phyloP scores from a whole-genome alignment of 2,113 vertebrate species.

The Rhodinocichla rosea region DNA sequence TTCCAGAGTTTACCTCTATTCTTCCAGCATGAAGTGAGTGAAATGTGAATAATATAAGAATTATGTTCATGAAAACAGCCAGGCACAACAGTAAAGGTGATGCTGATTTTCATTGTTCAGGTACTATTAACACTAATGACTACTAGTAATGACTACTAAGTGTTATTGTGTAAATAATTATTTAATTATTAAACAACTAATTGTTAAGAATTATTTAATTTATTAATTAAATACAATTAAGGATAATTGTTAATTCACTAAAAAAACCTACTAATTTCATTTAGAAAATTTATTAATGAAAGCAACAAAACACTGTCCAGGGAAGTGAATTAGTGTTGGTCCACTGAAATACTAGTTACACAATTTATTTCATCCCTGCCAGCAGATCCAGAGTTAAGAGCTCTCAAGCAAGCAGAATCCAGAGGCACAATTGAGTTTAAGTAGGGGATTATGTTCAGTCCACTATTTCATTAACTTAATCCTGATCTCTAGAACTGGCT shows the following conservation, averaged over 20 bases:
- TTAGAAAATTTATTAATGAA: background rate
- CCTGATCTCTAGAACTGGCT: conserved; percentile 27
- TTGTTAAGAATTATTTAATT: too few relatives aligned
- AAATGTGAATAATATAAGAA: background rate
- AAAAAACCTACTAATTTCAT: background rate
- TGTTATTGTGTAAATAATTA: background rate
- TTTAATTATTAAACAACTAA: background rate
- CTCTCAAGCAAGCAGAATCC: background rate
- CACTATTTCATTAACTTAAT: conserved; percentile 45
- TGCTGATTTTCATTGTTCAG: background rate
- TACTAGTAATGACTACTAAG: background rate
- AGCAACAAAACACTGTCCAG: background rate
- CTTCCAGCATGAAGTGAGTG: background rate
- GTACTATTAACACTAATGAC: background rate
- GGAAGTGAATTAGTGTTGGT: background rate
- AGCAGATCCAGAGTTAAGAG: background rate
- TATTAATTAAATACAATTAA: background rate
- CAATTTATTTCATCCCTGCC: background rate
- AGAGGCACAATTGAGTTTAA: background rate
- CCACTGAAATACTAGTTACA: background rate
- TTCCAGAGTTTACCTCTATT: background rate
- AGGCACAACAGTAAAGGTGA: background rate
- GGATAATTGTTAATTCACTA: background rate
- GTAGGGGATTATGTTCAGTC: conserved; percentile 15
- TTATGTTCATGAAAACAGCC: background rate